A percentile compares a stretch with the other conserved stretches of the same genome.
These are phyloP conservation scores for Tetheella fluctuosa DNA, from an alignment of 2,888 invertebrate genomes.

Conservation along the genomic window DNA sequence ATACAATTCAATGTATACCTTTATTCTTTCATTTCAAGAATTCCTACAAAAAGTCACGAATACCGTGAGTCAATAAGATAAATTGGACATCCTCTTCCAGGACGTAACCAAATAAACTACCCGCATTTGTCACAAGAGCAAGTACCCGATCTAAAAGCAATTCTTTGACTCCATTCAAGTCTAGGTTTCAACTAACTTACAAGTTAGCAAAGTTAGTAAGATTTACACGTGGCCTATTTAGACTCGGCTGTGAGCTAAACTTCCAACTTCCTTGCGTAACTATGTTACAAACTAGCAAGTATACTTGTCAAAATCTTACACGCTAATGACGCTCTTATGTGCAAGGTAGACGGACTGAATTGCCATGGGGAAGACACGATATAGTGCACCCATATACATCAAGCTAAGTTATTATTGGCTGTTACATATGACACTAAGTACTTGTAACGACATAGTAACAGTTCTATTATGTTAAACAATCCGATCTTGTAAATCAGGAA, in stretches of 20 bases:
- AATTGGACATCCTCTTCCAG: background rate
- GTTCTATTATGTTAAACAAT: background rate
- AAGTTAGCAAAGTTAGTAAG: conserved; percentile 15
- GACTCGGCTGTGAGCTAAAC: background rate
- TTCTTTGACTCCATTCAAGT: conserved; percentile 8
- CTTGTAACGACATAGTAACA: background rate
- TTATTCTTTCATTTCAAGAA: too few species aligned
- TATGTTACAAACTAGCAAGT: background rate
- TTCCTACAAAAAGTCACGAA: background rate
- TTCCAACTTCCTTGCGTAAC: conserved; percentile 4
- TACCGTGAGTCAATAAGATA: background rate
- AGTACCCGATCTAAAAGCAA: background rate
- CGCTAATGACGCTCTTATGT: background rate
- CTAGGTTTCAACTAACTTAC: conserved; percentile 13
- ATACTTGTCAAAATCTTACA: conserved; percentile 5
- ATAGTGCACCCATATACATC: background rate
- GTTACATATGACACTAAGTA: background rate
- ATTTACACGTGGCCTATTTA: conserved; percentile 17
- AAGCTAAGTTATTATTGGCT: background rate
- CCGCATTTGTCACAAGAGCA: background rate
- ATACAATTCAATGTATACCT: too few species aligned
- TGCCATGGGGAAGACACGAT: background rate
- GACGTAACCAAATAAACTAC: background rate
- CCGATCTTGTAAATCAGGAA: background rate
- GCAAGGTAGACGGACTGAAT: background rate